Evolutionary conservation across 2,888 invertebrate genomes (phyloP), one percentile per base, ranked within the genome.

Genomic region (Lasioglossum figueresi): DNA sequence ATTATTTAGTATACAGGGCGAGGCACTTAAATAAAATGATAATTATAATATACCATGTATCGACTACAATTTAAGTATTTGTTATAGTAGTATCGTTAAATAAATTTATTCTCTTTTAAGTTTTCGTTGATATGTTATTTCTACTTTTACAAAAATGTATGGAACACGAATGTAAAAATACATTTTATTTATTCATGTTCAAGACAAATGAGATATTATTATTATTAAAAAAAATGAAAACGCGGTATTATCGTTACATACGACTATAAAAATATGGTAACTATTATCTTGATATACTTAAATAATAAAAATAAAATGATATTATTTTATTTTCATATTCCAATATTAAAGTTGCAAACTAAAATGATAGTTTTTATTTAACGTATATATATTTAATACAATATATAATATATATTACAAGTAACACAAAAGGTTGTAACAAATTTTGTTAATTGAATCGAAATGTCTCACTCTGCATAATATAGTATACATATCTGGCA

Each of bases 1-100:
- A 87, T 43, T 82, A 78, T 86, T 85, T 74, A 86, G 74, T 90
- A 88, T 80, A 80, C 83, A 88, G 77, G 86, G 82, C 77, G 73
- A 82, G 78, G 79, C 80, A 78, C 79, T 85, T 70, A 52, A 83
- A 85, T 76, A 27, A 77, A 88, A 40, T 43, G 27, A 43, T 48
- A 59, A 63, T 59, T 68, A 45, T 19, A 72, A 45, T 34, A 56
- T 4, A 27, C 16, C 27, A 40, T 40, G 48, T 31, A 40, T 66
- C 37, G 37, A 12, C 27, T 77, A n/a, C 5, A 77, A 68, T 66
- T 19, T 70, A 43, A 45, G 8, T 82, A 59, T 40, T 34, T n/a
- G 45, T 72, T 34, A 40, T 59, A 34, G 14, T 59, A 40, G 48
- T 45, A 5, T 74, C 34, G 27, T 52, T 73, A 5, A 23, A 56